Evolutionary conservation across 2,888 invertebrate genomes (phyloP).

Genomic region (Phragmatobia fuliginosa): DNA sequence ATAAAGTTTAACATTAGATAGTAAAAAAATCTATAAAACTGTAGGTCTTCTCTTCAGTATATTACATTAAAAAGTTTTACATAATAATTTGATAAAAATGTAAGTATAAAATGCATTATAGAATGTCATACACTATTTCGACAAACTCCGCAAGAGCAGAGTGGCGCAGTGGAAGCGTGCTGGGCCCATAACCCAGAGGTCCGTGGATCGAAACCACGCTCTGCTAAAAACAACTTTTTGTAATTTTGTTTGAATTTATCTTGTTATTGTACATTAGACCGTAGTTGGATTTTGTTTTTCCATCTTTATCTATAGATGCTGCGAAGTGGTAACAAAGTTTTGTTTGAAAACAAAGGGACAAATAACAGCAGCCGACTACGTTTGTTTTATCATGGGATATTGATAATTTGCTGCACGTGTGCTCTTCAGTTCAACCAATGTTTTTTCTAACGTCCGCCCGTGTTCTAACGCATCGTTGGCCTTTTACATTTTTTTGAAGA

Average conservation of each 20-base stretch:
- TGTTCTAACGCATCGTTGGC: slow-evolving; percentile 47
- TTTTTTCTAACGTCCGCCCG: slow-evolving; percentile 66
- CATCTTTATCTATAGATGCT: slow-evolving; percentile 35
- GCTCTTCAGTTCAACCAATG: slow-evolving; percentile 50
- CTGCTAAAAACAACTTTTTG: slow-evolving; percentile 83
- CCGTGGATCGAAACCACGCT: slow-evolving; percentile 96
- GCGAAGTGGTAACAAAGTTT: slow-evolving; percentile 60
- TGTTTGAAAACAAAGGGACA: slow-evolving; percentile 75
- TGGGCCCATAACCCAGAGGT: slow-evolving; percentile 96
- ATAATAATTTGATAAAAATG: too few species aligned
- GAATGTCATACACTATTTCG: slow-evolving; percentile 52
- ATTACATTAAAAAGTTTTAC: too few species aligned
- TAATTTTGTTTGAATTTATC: slow-evolving; percentile 16
- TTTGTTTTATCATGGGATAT: slow-evolving; percentile 85
- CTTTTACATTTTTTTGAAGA: slow-evolving; percentile 59
- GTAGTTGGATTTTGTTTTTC: slow-evolving; percentile 28
- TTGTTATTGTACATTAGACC: slow-evolving; percentile 20
- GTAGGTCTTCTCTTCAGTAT: too few species aligned
- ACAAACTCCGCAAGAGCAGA: slow-evolving; percentile 67
- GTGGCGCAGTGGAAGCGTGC: slow-evolving; percentile 94
- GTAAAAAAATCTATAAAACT: too few species aligned
- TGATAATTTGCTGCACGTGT: slow-evolving; percentile 82
- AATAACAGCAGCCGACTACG: slow-evolving; percentile 64
- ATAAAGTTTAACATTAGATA: too few species aligned
- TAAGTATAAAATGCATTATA: neutral